Evolutionary conservation across 2,888 invertebrate genomes (phyloP).

Genomic region (Chymomyza caudatula): DNA sequence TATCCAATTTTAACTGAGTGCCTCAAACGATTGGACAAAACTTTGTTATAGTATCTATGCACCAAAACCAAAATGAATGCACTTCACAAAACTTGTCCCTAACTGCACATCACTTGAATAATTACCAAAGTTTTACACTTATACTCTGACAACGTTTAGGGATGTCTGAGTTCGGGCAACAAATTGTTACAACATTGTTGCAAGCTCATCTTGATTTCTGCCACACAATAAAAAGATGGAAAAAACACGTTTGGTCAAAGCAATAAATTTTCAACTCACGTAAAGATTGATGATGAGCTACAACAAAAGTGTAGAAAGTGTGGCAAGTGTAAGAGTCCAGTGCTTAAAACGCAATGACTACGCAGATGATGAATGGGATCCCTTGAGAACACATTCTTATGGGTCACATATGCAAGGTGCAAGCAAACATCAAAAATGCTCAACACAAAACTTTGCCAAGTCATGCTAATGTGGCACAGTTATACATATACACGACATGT

Average conservation of each 20-base stretch:
- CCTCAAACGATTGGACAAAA: neutral
- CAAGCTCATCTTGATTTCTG: conserved; percentile 40
- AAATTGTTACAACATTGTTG: conserved; percentile 54
- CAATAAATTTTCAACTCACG: conserved; percentile 45
- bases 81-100: neutral
- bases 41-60: neutral
- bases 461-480: neutral
- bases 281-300: conserved; percentile 19
- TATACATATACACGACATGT: neutral
- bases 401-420: neutral
- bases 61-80: neutral
- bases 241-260: neutral
- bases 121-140: conserved; percentile 52
- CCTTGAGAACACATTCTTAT: neutral
- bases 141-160: conserved; percentile 20
- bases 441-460: neutral
- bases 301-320: neutral
- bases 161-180: conserved; percentile 15
- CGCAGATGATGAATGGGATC: conserved; percentile 57
- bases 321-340: conserved; percentile 2
- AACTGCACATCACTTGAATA: conserved; percentile 42
- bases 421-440: neutral
- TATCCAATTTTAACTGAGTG: neutral
- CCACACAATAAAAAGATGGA: conserved; percentile 13
- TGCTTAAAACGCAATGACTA: conserved; percentile 50